phyloP scores from a whole-genome alignment of 2,797 vertebrate species.

The Clamator glandarius region DNA sequence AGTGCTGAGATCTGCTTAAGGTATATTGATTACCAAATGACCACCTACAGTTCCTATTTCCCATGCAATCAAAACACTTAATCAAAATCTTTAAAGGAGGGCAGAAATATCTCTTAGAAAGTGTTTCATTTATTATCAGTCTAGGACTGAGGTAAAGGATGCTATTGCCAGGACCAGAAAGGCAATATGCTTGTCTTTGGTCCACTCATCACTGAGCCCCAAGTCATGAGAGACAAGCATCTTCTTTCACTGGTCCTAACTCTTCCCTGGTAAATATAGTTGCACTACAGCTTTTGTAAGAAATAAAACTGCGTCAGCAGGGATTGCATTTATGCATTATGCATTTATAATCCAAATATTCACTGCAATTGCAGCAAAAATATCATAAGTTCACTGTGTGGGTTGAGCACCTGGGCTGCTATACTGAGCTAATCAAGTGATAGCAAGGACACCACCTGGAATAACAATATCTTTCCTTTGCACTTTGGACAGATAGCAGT shows the following conservation, averaged over 20 bases:
- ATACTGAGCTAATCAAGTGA: not conserved
- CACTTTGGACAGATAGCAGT: not conserved
- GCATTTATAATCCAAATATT: not conserved
- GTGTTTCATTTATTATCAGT: not conserved
- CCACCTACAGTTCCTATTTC: constrained; percentile 34
- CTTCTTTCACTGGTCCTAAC: not conserved
- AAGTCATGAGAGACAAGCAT: not conserved
- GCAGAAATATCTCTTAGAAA: not conserved
- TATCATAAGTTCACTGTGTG: not conserved
- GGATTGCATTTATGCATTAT: not conserved
- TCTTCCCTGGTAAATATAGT: not conserved
- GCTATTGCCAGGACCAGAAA: not conserved
- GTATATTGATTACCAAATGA: constrained; percentile 45
- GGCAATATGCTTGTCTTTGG: not conserved
- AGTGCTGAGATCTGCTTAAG: constrained; percentile 22
- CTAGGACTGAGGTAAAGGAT: not conserved
- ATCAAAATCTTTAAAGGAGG: constrained; percentile 36
- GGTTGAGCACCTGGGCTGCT: not conserved
- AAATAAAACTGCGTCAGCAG: not conserved
- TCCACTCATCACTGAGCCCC: not conserved
- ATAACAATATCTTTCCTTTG: not conserved
- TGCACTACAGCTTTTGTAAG: not conserved
- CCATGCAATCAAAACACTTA: not conserved
- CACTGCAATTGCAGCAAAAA: not conserved
- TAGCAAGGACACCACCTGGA: not conserved